Evolutionary conservation across 2,888 invertebrate species (phyloP).

Genomic region (Ectemnius lituratus): DNA sequence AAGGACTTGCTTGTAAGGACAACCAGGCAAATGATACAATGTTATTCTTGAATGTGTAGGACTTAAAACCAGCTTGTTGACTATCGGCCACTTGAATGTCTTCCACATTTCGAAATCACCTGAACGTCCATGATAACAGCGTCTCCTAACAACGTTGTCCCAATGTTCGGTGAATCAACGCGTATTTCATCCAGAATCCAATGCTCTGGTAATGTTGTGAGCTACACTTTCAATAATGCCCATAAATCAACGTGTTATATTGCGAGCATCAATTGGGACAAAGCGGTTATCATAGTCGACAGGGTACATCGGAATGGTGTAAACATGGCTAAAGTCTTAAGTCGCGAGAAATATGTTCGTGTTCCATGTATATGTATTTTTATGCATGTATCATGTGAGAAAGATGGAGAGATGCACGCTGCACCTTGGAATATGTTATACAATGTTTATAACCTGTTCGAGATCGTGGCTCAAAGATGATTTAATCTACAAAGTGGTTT

Average conservation of each 20-base stretch:
- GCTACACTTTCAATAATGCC: slow-evolving; percentile 54
- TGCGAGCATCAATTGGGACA: slow-evolving; percentile 32
- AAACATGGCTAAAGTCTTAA: slow-evolving; percentile 62
- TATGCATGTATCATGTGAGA: slow-evolving; percentile 66
- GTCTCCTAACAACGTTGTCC: slow-evolving; percentile 13
- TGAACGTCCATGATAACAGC: slow-evolving; percentile 48
- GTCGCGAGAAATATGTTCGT: slow-evolving; percentile 60
- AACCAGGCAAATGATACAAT: slow-evolving; percentile 59
- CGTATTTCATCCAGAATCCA: neutral
- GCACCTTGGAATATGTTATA: slow-evolving; percentile 67
- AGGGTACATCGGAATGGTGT: slow-evolving; percentile 59
- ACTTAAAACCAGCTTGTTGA: slow-evolving; percentile 62
- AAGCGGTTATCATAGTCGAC: slow-evolving; percentile 57
- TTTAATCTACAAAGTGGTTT: slow-evolving; percentile 88
- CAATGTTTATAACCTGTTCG: slow-evolving; percentile 63
- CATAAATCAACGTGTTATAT: slow-evolving; percentile 54
- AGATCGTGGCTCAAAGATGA: slow-evolving; percentile 60
- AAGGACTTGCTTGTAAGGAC: slow-evolving; percentile 47
- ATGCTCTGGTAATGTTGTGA: slow-evolving; percentile 14
- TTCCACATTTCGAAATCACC: slow-evolving; percentile 51
- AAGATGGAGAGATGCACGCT: slow-evolving; percentile 64
- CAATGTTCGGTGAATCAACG: slow-evolving; percentile 21
- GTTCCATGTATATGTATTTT: slow-evolving; percentile 53
- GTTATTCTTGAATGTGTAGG: slow-evolving; percentile 37
- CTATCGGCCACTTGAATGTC: slow-evolving; percentile 57